Percentiles rank a stretch among this genome's conserved stretches.
phyloP scores from a whole-genome alignment of 2,797 vertebrate genomes.

The Bradypus variegatus region DNA sequence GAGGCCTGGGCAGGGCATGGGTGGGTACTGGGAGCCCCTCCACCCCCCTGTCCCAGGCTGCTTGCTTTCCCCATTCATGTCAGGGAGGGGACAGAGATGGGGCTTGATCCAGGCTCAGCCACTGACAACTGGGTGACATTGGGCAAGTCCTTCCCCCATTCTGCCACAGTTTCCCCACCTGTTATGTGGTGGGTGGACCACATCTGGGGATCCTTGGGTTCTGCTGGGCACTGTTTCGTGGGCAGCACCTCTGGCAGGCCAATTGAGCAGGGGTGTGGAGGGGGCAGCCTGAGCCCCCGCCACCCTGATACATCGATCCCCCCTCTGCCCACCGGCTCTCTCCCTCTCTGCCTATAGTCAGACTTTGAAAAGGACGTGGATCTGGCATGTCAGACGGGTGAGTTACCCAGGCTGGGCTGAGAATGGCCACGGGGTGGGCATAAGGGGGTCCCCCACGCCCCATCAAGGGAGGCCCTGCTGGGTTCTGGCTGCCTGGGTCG shows the following conservation, averaged over 20 bases:
- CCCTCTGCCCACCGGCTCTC: conserved; percentile 55
- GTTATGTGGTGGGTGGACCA: neutral
- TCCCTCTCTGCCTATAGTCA: conserved; percentile 81
- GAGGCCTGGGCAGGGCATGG: neutral
- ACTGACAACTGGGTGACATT: neutral
- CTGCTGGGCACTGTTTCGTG: neutral
- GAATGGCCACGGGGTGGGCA: neutral
- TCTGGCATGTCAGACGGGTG: conserved; percentile 98
- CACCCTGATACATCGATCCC: conserved; percentile 63
- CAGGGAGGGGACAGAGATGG: neutral
- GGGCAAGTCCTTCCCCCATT: neutral
- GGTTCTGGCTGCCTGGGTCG: neutral
- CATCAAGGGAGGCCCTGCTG: neutral
- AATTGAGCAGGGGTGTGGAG: neutral
- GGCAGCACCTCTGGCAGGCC: neutral
- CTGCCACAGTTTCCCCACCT: neutral
- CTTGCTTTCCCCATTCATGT: neutral
- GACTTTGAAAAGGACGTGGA: conserved; percentile 99
- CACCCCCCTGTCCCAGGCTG: too few species aligned
- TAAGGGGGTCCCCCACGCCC: neutral
- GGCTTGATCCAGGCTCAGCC: neutral
- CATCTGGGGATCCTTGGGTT: neutral
- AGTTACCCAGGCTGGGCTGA: conserved; percentile 57
- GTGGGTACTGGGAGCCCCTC: neutral
- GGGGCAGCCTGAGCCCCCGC: neutral